Percentiles rank a stretch among this genome's conserved stretches.
Evolutionary conservation across 1,140 invertebrate species (phyloP).

Genomic region (Sipha flava): DNA sequence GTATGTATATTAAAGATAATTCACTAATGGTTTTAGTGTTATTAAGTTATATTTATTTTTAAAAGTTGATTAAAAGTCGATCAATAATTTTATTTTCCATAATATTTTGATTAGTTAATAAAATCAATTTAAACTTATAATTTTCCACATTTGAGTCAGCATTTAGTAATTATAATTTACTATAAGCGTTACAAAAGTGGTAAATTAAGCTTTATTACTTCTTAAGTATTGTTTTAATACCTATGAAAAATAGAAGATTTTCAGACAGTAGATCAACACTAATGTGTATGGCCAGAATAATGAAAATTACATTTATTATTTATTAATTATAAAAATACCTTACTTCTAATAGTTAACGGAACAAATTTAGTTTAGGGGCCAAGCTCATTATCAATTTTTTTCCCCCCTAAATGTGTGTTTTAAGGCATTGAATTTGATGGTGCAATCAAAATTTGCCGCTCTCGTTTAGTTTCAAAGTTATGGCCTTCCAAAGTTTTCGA

Average conservation of each 20-base stretch:
- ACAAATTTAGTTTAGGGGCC: no score
- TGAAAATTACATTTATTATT: slow-evolving; percentile 3
- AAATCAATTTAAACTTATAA: no score
- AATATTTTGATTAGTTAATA: background rate
- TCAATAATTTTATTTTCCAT: no score
- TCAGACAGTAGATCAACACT: slow-evolving; percentile 9
- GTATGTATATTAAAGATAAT: background rate
- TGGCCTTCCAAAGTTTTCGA: no score
- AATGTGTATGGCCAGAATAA: background rate
- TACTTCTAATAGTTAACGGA: no score
- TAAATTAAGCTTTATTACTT: background rate
- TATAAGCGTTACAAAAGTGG: slow-evolving; percentile 26
- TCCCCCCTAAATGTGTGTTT: no score
- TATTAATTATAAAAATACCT: no score
- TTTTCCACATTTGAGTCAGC: slow-evolving; percentile 27
- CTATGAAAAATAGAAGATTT: background rate
- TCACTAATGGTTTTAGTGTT: background rate
- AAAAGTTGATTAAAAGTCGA: no score
- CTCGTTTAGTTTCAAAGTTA: no score
- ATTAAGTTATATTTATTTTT: background rate
- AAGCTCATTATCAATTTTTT: no score
- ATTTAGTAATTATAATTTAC: background rate
- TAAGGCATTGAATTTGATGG: no score
- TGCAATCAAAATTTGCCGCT: no score
- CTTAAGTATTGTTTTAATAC: slow-evolving; percentile 1